Conservation (phyloP, 2,888 invertebrate species). For the Dolomedes plantarius region DNA sequence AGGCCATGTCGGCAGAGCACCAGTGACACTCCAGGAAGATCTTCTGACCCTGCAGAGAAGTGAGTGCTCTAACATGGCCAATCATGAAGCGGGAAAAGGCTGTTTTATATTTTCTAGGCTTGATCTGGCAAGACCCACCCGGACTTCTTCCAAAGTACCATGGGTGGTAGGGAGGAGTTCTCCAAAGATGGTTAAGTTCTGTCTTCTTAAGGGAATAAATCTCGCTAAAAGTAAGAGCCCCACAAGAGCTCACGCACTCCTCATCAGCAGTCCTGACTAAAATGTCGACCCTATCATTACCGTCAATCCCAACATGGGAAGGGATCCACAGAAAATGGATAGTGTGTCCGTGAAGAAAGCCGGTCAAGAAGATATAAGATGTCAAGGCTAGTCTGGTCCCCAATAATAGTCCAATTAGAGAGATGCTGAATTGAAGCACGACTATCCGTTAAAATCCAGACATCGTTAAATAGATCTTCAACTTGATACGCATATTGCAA, state of each 20-base stretch:
- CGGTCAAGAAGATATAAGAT: not conserved
- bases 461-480: too few species aligned
- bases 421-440: too few species aligned
- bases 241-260: not conserved
- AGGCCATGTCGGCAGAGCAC: not conserved
- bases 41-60: not conserved
- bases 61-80: not conserved
- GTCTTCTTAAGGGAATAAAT: not conserved
- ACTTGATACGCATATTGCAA: too few species aligned
- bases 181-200: not conserved
- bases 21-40: conserved; percentile 5
- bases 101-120: not conserved
- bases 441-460: too few species aligned
- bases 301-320: not conserved
- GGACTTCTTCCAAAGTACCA: conserved; percentile 6
- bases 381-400: too few species aligned
- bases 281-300: not conserved
- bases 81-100: not conserved
- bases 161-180: not conserved
- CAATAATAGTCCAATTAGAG: too few species aligned
- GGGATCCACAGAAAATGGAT: not conserved
- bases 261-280: not conserved
- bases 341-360: not conserved
- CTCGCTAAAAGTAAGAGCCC: not conserved
- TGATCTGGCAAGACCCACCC: not conserved